A percentile compares a stretch with the other conserved stretches of the same genome.
Evolutionary conservation across 2,113 vertebrate species (phyloP).

Genomic region (Spermophilus dauricus): DNA sequence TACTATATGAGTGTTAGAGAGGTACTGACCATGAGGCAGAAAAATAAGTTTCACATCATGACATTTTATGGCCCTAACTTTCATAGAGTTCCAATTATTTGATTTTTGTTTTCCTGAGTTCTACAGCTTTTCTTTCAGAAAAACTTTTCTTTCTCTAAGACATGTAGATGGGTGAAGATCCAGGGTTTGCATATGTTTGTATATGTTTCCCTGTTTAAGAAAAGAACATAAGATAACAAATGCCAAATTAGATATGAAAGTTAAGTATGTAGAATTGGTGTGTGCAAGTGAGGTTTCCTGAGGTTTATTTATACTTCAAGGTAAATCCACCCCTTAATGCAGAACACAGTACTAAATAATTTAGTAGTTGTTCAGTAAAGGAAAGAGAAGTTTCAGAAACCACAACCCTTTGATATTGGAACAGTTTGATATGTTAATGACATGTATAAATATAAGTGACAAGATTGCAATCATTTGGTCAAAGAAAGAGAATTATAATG

Average conservation of each 20-base stretch:
- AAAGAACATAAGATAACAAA: constrained; percentile 48
- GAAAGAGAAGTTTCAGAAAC: constrained; percentile 49
- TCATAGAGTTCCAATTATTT: constrained; percentile 39
- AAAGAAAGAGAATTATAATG: constrained; percentile 77
- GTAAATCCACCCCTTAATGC: constrained; percentile 58
- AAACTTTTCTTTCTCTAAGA: background rate
- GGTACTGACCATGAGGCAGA: background rate
- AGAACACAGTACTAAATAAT: constrained; percentile 66
- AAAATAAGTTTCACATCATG: background rate
- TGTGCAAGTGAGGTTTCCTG: background rate
- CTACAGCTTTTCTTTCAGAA: constrained; percentile 45
- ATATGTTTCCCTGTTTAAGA: background rate
- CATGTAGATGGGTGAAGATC: background rate
- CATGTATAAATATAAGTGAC: constrained; percentile 79
- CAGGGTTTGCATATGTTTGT: background rate
- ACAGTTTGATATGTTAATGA: constrained; percentile 76
- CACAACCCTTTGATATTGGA: constrained; percentile 71
- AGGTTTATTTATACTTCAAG: constrained; percentile 72
- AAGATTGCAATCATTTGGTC: constrained; percentile 81
- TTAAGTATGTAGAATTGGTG: constrained; percentile 42
- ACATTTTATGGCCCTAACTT: constrained; percentile 44
- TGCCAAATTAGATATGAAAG: constrained; percentile 61
- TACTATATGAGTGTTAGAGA: background rate
- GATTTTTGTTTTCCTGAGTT: constrained; percentile 28
- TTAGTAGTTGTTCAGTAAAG: constrained; percentile 73